Base-by-base conservation (phyloP, 2,113 vertebrate species). In the Dendrocopos noguchii region DNA sequence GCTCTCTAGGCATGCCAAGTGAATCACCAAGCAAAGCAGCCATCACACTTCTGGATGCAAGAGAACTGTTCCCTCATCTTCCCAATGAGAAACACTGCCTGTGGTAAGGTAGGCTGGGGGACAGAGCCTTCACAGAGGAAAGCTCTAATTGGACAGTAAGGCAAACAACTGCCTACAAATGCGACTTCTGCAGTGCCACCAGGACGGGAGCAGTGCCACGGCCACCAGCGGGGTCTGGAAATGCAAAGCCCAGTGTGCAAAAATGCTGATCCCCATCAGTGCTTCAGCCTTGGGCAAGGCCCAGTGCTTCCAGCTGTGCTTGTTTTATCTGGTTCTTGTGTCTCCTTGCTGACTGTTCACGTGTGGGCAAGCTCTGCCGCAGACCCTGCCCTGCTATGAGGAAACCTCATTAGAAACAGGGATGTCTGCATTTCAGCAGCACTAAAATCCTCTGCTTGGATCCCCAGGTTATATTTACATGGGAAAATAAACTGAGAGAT, bases 131-230 rank as follows among this genome's bases (percentile, higher is more conserved):
- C 88, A 75, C 70, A 72, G 57, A 75, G 70, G 74, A 71, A 90
- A 91, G 61, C 57, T 91, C 86, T 93, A 94, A 94, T 96, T 95
- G 94, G 88, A 59, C 73, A 91, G 61, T 57, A 94, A 94, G 44
- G 87, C 91, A 89, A 92, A 80, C 68, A 87, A 90, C 36, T 78
- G 66, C 39, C 79, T 91, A 55, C 55, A 85, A 87, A 80, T 17
- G 16, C 12, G 86, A 76, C 60, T 86, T 81, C 68, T 91, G 7
- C 57, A 55, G 67, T 7, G 67, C 39, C 66, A 31, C 53, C 75
- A 57, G 75, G 63, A 68, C 33, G 72, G 89, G 87, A 92, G 72
- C 84, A 57, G 47, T 72, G 89, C 85, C 36, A 24, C 12, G 27
- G 50, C 52, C 66, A 24, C 84, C 77, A 47, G 29, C 2, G 1